These are phyloP conservation scores for Diarsia mendica DNA, from an alignment of 2,888 invertebrate species.

Conservation along the genomic window DNA sequence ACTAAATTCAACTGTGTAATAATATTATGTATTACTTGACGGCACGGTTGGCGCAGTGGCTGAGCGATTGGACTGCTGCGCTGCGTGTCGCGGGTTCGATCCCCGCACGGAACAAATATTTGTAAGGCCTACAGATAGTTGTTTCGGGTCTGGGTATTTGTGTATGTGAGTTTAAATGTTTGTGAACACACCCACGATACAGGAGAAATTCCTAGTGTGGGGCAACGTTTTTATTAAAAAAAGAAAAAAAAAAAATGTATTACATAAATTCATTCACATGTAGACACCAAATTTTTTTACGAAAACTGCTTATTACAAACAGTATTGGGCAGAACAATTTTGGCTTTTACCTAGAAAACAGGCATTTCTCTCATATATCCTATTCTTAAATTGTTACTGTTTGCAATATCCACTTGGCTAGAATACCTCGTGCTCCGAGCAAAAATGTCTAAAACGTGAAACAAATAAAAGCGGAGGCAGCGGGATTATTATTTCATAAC, in stretches of 20 bases:
- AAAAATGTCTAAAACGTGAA: constrained; percentile 42
- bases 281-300: background rate
- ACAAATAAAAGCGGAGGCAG: constrained; percentile 45
- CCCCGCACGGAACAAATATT: no score
- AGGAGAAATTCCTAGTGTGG: no score
- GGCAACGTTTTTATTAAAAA: no score
- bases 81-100: no score
- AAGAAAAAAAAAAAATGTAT: no score
- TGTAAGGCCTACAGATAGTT: no score
- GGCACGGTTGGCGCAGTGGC: no score
- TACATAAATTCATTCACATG: background rate
- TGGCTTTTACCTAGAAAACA: background rate
- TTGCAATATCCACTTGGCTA: constrained; percentile 34
- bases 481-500: constrained; percentile 53
- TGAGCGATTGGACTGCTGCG: no score
- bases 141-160: no score
- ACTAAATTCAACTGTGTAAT: background rate
- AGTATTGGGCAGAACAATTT: background rate
- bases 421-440: constrained; percentile 15
- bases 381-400: constrained; percentile 34
- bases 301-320: background rate
- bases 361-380: background rate
- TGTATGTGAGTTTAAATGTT: no score
- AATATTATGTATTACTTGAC: background rate
- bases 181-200: no score